Evolutionary conservation across 2,888 invertebrate genomes (phyloP), one percentile per base, ranked within the genome.

Genomic region (Prionchulus punctatus): DNA sequence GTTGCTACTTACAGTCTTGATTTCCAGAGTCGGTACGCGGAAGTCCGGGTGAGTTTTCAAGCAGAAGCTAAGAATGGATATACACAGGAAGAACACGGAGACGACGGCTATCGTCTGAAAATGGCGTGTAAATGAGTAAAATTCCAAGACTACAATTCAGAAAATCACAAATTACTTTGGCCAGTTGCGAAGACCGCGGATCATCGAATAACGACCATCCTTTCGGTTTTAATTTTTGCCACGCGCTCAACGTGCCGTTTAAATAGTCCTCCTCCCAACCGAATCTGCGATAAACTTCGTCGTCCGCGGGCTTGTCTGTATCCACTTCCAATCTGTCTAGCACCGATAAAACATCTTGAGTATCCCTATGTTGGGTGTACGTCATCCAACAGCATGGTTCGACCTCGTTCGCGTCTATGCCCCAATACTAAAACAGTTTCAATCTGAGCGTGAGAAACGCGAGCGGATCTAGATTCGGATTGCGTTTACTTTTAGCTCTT

Each of bases 141-240:
- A n/a, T n/a, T n/a, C n/a, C n/a, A n/a, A n/a, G n/a, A n/a, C n/a
- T n/a, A n/a, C n/a, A n/a, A n/a, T n/a, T n/a, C n/a, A n/a, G n/a
- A n/a, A n/a, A n/a, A n/a, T n/a, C n/a, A n/a, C n/a, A n/a, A n/a
- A n/a, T 15, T 77, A 92, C 94, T 84, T 96, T 96, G 61, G 96
- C 94, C 66, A 87, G 83, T 70, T 85, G 86, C 55, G 96, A 96
- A 70, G 94, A 96, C 75, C 96, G 96, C 1, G 98, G 98, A 74
- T 98, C 98, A 72, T 98, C 98, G 73, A 98, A 98, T 58, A 98
- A 79, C 43, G 94, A 91, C 96, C 96, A 98, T 73, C 96, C 86
- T 76, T 89, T 88, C 43, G 94, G 96, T 73, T 96, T 92, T 71
- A 87, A 80, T 69, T 85, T 82, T 77, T 96, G 94, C 96, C 96